Evolutionary conservation across 2,113 vertebrate genomes (phyloP), one percentile per base, ranked within the genome.

Genomic region (Furnarius figulus): DNA sequence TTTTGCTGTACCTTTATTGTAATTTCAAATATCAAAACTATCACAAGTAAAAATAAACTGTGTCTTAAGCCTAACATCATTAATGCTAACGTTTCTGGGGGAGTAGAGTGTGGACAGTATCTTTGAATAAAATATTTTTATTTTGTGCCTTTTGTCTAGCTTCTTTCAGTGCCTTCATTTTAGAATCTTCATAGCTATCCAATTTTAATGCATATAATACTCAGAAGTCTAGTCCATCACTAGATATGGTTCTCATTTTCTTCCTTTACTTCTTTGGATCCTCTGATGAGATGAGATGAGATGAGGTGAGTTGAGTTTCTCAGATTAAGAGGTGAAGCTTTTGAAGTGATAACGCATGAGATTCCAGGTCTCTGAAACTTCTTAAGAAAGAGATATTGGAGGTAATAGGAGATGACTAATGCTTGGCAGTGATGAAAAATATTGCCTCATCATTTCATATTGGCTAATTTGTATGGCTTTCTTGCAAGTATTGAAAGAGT

Each of bases 31-130:
- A 30, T 5, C 40, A 49, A 39, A 76, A 50, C 20, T 9, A 72
- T 14, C 3, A 25, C 15, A 58, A 17, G 8, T 35, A 14, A 85
- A 71, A 81, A 71, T 16, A 74, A 52, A 22, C 21, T 33, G 6
- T 20, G 8, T 71, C 30, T 7, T 49, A 30, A 59, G 16, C 16
- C 15, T 5, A 24, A 6, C 31, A 9, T 81, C 20, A 33, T 81
- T 87, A 66, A 8, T 63, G 7, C 8, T 17, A 49, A 42, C 15
- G 6, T 2, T 22, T 88, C 55, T 19, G 4, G 3, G 4, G 2
- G 2, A 27, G 13, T 6, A 28, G 19, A 16, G 4, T 6, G 19
- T n/a, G 3, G 8, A 68, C 0, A 3, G 6, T 76, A 23, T 50
- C 13, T n/a, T 12, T 0, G 2, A 71, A 53, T 3, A 79, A 44